These are phyloP conservation scores for Onychostoma macrolepis DNA, from an alignment of 2,113 vertebrate genomes.

Conservation along the genomic window DNA sequence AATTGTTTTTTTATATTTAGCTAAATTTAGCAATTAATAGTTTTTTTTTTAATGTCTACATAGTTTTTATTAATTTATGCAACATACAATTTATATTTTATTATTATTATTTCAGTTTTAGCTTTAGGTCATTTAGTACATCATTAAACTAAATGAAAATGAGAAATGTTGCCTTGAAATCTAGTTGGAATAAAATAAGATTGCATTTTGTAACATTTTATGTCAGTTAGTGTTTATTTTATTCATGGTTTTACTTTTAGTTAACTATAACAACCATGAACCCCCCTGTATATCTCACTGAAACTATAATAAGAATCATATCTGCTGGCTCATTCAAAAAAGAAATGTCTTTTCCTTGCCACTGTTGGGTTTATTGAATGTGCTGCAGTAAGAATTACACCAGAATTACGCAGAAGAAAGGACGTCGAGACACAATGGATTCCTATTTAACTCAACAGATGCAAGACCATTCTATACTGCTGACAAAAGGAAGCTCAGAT, in stretches of 20 bases:
- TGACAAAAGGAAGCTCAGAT: conserved; percentile 53
- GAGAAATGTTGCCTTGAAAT: too few species aligned
- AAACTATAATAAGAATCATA: not conserved
- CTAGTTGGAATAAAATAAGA: too few species aligned
- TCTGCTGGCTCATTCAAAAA: not conserved
- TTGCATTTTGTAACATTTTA: too few species aligned
- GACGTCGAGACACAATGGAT: not conserved
- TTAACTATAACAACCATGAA: not conserved
- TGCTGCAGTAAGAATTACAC: not conserved
- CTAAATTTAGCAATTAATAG: not conserved
- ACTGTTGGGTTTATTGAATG: not conserved
- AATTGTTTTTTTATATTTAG: not conserved
- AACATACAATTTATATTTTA: too few species aligned
- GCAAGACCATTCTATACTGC: conserved; percentile 38
- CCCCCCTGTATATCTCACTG: not conserved
- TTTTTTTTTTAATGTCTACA: too few species aligned
- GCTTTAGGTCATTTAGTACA: too few species aligned
- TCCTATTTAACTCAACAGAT: conserved; percentile 22
- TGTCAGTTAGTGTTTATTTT: not conserved
- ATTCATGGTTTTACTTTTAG: not conserved
- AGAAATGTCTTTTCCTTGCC: not conserved
- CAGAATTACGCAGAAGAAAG: not conserved
- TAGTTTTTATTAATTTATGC: too few species aligned
- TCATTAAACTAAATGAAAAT: too few species aligned
- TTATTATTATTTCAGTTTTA: too few species aligned